phyloP scores from a whole-genome alignment of 2,888 invertebrate genomes.

The Lacanobia oleracea region DNA sequence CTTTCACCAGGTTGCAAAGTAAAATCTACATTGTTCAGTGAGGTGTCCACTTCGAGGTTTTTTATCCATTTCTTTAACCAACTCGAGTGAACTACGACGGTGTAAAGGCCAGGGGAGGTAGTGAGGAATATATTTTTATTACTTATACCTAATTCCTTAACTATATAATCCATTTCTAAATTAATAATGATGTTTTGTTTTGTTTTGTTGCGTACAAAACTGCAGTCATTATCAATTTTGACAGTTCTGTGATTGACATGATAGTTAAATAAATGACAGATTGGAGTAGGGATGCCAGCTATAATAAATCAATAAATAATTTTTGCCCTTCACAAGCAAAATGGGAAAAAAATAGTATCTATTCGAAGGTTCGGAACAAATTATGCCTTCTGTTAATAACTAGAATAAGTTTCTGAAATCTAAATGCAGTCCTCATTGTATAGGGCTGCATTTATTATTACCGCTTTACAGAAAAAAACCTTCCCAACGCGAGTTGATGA shows the following conservation, averaged over 20 bases:
- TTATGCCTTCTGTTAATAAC: no score
- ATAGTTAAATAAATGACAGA: conserved; percentile 29
- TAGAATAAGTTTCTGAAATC: no score
- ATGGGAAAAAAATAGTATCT: no score
- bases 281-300: conserved; percentile 30
- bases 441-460: no score
- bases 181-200: conserved; percentile 78
- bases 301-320: conserved; percentile 12
- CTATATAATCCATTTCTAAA: conserved; percentile 92
- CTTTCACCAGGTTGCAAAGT: conserved; percentile 88
- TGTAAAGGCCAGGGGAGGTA: conserved; percentile 90
- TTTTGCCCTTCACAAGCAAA: not conserved
- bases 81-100: conserved; percentile 92
- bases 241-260: conserved; percentile 55
- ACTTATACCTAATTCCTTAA: conserved; percentile 93
- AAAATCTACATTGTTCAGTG: conserved; percentile 85
- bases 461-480: no score
- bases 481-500: no score
- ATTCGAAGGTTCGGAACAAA: no score
- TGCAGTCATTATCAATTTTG: conserved; percentile 67
- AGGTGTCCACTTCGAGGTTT: conserved; percentile 83
- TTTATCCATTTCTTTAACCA: conserved; percentile 92
- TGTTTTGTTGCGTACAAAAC: conserved; percentile 75
- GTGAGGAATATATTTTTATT: conserved; percentile 92
- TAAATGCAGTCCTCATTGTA: no score